A percentile compares a stretch with the other conserved stretches of the same genome.
phyloP scores from a whole-genome alignment of 2,113 vertebrate genomes.

The Alligator sinensis region DNA sequence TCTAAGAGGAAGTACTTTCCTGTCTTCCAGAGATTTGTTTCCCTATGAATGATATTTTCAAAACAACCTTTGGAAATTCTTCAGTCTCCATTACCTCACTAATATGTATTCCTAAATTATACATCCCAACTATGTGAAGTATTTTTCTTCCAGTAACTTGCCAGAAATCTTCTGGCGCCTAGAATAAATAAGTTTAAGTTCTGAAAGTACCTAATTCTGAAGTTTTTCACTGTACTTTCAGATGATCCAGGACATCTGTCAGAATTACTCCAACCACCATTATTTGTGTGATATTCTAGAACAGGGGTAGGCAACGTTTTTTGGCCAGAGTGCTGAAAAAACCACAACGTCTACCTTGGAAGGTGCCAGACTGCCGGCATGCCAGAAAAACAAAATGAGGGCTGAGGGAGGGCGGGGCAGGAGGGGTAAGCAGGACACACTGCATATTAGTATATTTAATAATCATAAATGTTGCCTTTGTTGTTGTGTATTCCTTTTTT shows the following conservation, averaged over 20 bases:
- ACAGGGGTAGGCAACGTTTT: no score
- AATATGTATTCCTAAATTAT: neutral
- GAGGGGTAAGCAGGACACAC: no score
- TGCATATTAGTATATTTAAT: no score
- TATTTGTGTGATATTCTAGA: no score
- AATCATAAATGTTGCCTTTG: no score
- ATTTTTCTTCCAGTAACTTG: neutral
- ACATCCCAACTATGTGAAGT: fast-evolving
- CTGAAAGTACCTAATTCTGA: no score
- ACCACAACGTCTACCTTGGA: no score
- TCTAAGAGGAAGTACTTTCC: neutral
- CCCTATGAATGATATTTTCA: neutral
- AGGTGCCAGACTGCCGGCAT: no score
- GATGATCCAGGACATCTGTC: neutral
- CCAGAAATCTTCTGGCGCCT: neutral
- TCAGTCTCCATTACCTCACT: neutral
- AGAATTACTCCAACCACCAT: fast-evolving
- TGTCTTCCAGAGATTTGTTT: neutral
- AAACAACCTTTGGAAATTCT: neutral
- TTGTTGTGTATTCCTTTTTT: no score
- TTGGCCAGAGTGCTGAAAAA: no score
- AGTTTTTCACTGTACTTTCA: neutral
- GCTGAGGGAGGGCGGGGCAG: no score
- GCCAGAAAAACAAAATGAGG: no score
- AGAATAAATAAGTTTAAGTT: neutral